These are phyloP conservation scores for Phylloscopus trochiloides DNA, from an alignment of 2,113 vertebrate genomes.

Conservation along the genomic window DNA sequence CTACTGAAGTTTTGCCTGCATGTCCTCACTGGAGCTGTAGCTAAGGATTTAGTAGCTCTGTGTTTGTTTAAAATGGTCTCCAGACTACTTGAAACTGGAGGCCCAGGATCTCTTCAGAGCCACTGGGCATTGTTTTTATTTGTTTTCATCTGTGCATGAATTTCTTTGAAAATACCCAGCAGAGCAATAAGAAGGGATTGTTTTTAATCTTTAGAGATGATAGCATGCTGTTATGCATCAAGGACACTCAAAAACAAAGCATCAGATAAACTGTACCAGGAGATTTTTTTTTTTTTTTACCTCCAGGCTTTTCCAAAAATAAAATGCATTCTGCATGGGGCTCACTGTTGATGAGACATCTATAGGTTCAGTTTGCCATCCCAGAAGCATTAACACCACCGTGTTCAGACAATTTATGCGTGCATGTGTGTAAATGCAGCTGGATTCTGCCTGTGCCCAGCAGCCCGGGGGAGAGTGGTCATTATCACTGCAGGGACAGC, in stretches of 20 bases:
- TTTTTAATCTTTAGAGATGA: slow-evolving; percentile 60
- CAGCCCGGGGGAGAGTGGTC: background rate
- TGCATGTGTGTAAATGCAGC: background rate
- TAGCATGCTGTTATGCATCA: slow-evolving; percentile 43
- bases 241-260: slow-evolving; percentile 50
- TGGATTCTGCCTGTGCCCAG: background rate
- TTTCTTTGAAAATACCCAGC: slow-evolving; percentile 53
- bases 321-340: background rate
- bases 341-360: background rate
- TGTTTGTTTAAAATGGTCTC: slow-evolving; percentile 6
- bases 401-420: background rate
- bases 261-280: slow-evolving; percentile 24
- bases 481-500: background rate
- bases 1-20: background rate
- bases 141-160: slow-evolving; percentile 48
- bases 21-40: background rate
- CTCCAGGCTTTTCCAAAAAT: background rate
- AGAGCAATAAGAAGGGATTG: slow-evolving; percentile 59
- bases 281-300: background rate
- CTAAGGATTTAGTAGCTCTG: background rate
- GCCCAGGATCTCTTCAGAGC: background rate
- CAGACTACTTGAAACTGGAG: slow-evolving; percentile 7
- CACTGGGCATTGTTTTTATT: slow-evolving; percentile 14
- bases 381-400: background rate
- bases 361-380: background rate